Evolutionary conservation across 2,113 vertebrate species (phyloP).

Genomic region (Rhadina sibilatrix): DNA sequence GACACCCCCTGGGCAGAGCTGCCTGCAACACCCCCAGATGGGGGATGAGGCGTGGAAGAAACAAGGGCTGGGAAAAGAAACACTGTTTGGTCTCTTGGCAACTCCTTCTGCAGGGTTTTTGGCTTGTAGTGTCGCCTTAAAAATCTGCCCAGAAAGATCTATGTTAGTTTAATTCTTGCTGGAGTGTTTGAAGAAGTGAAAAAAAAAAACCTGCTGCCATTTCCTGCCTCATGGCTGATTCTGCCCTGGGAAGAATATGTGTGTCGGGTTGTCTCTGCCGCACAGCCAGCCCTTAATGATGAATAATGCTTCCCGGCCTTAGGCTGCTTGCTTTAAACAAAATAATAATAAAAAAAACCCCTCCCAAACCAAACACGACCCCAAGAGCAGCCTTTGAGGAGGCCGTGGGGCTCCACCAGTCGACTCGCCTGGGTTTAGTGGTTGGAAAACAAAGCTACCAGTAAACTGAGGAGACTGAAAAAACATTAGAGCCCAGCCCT

Average conservation of each 20-base stretch:
- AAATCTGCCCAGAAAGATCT: conserved; percentile 3
- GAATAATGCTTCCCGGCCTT: conserved; percentile 35
- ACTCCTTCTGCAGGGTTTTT: neutral
- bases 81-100: neutral
- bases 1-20: neutral
- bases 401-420: neutral
- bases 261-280: neutral
- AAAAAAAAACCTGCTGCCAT: neutral
- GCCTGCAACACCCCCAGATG: neutral
- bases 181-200: neutral
- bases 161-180: conserved; percentile 37
- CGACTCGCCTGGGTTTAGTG: neutral
- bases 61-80: neutral
- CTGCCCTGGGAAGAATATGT: conserved; percentile 27
- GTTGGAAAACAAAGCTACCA: conserved; percentile 49
- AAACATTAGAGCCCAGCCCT: neutral
- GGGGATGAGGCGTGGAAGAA: neutral
- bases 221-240: conserved; percentile 51
- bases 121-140: neutral
- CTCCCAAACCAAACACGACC: conserved; percentile 42
- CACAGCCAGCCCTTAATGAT: conserved; percentile 27
- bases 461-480: conserved; percentile 25
- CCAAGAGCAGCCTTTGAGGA: conserved; percentile 18
- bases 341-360: neutral
- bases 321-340: conserved; percentile 24